Percentiles rank a stretch among this genome's conserved stretches.
Conservation (phyloP, 2,113 vertebrate species). For the Dermatemys mawii region DNA sequence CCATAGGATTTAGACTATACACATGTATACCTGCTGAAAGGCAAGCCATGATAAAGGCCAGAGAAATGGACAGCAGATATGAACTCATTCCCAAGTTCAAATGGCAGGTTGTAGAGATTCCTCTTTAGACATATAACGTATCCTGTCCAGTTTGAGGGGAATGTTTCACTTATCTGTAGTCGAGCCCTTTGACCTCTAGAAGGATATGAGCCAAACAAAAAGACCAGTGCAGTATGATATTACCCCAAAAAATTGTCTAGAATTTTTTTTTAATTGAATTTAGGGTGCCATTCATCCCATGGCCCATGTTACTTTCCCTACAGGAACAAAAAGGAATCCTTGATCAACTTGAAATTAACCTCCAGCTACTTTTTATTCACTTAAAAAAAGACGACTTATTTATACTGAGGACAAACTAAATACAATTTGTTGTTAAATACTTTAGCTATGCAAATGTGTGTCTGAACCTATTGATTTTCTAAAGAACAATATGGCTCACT, state of each 20-base stretch:
- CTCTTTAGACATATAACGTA: neutral
- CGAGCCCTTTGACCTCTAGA: neutral
- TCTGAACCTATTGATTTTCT: too few species aligned
- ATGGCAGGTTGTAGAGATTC: neutral
- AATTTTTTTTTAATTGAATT: neutral
- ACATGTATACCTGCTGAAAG: neutral
- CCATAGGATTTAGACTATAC: neutral
- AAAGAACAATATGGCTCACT: too few species aligned
- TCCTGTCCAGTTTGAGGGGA: neutral
- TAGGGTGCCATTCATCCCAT: neutral
- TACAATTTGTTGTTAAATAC: too few species aligned
- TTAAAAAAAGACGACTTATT: too few species aligned
- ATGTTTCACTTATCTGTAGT: too few species aligned
- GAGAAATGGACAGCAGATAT: neutral
- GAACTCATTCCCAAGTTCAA: neutral
- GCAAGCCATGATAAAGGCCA: neutral
- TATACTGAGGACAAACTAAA: too few species aligned
- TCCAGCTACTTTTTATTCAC: too few species aligned
- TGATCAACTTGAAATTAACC: too few species aligned
- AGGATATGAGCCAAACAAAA: neutral
- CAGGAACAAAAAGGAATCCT: too few species aligned
- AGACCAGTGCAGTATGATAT: neutral
- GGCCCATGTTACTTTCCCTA: neutral
- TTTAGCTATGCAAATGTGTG: too few species aligned
- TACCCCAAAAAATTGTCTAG: neutral